Evolutionary conservation across 2,888 invertebrate genomes (phyloP).

Genomic region (Listrodromus nycthemerus): DNA sequence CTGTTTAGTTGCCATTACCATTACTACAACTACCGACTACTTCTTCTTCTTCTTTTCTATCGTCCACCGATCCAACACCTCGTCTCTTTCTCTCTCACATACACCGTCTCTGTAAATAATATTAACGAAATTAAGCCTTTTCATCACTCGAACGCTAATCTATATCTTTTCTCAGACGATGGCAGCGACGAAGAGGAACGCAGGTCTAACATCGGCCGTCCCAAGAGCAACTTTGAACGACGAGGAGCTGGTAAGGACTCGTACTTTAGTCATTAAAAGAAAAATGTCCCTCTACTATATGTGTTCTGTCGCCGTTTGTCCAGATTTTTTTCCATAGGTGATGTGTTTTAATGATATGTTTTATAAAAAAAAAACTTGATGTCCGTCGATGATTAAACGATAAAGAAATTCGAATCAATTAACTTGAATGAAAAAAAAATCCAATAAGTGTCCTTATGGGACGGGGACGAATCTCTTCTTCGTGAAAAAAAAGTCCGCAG

Average conservation of each 20-base stretch:
- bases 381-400: slow-evolving; percentile 13
- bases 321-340: slow-evolving; percentile 42
- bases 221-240: slow-evolving; percentile 99
- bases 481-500: slow-evolving; percentile 9
- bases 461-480: slow-evolving; percentile 4
- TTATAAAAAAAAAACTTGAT: slow-evolving; percentile 5
- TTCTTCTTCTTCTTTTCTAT: slow-evolving; percentile 54
- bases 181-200: slow-evolving; percentile 99
- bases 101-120: slow-evolving; percentile 63
- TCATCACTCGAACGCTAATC: slow-evolving; percentile 70
- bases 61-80: slow-evolving; percentile 53
- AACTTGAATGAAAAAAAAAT: slow-evolving; percentile 4
- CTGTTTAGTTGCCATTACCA: slow-evolving; percentile 54
- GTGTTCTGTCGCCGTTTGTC: slow-evolving; percentile 29
- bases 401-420: slow-evolving; percentile 23
- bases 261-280: slow-evolving; percentile 59
- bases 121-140: slow-evolving; percentile 55
- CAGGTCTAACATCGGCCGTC: slow-evolving; percentile 98
- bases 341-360: not conserved
- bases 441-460: slow-evolving; percentile 46
- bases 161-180: slow-evolving; percentile 91
- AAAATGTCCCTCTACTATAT: slow-evolving; percentile 15
- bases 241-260: slow-evolving; percentile 96
- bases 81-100: slow-evolving; percentile 60
- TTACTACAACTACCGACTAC: slow-evolving; percentile 28